These are phyloP conservation scores for Okamejei kenojei DNA, from an alignment of 2,797 vertebrate species.

Conservation along the genomic window DNA sequence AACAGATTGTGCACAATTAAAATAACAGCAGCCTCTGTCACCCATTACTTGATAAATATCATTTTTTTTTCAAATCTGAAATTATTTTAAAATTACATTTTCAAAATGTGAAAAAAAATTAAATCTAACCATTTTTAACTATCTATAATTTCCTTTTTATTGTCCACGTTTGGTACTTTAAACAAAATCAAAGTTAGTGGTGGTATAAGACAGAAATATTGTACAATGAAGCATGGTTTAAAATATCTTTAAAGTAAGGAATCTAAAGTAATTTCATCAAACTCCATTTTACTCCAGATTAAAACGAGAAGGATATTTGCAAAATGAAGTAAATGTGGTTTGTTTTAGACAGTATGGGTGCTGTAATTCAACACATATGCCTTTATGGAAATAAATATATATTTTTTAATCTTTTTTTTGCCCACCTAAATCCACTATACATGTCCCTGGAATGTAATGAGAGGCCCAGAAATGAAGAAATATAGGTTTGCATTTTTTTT, in stretches of 20 bases:
- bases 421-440: neutral
- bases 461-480: neutral
- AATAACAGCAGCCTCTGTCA: constrained; percentile 55
- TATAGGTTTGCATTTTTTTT: neutral
- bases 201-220: neutral
- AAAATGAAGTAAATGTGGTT: neutral
- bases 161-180: neutral
- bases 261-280: neutral
- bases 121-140: no score
- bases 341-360: neutral
- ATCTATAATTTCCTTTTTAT: neutral
- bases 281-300: neutral
- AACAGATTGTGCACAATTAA: constrained; percentile 60
- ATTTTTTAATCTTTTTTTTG: neutral
- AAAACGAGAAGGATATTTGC: neutral
- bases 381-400: neutral
- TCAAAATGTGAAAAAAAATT: neutral
- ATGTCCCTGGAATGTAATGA: neutral
- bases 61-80: neutral
- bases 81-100: neutral
- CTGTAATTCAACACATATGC: neutral
- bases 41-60: neutral
- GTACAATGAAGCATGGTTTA: neutral
- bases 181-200: neutral
- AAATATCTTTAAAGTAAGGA: neutral